Base-by-base conservation (phyloP, 2,888 invertebrate genomes). In the Melinopterus prodromus region DNA sequence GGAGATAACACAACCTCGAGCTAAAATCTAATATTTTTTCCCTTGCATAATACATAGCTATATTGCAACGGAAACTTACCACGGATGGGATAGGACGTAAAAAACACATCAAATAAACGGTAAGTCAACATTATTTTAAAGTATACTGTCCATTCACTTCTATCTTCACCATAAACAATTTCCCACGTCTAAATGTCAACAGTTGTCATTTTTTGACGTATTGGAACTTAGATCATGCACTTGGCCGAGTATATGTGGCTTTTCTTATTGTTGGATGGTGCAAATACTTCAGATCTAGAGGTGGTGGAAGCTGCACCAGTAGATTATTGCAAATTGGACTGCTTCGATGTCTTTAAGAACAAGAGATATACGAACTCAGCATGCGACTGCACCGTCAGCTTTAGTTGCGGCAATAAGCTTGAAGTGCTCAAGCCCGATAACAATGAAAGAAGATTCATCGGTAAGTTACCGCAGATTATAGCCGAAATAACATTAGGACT, bases 311-410 rank as follows among this genome's bases (percentile, higher is more conserved):
- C 12, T 1, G 53, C 7, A 26, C 26, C 26, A 14, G 37, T 77
- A 14, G 77, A 79, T 77, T 79, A 77, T 77, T 79, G 79, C 12
- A n/a, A 35, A 6, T 35, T 79, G 69, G 69, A 71, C 12, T 79
- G 79, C 15, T 72, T 71, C 16, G 72, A 79, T 38, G 35, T 72
- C 12, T 79, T 72, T 35, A 77, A 76, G 9, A 16, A 71, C 16
- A 35, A 71, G 3, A 12, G 76, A 26, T 38, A 12, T 5, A 26
- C 35, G 72, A 71, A 79, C 72, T 69, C 79, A 15, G 79, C 79
- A 14, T 79, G 79, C n/a, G 36, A 16, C 6, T 79, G 79, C 35
- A 53, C 2, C 6, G 6, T 72, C 6, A 37, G 72, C 7, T 9
- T 16, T 35, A 35, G n/a, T 36, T 79, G 79, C 38, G 79, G 77